Conservation (phyloP, 2,113 vertebrate species). For the Columbina picui region DNA sequence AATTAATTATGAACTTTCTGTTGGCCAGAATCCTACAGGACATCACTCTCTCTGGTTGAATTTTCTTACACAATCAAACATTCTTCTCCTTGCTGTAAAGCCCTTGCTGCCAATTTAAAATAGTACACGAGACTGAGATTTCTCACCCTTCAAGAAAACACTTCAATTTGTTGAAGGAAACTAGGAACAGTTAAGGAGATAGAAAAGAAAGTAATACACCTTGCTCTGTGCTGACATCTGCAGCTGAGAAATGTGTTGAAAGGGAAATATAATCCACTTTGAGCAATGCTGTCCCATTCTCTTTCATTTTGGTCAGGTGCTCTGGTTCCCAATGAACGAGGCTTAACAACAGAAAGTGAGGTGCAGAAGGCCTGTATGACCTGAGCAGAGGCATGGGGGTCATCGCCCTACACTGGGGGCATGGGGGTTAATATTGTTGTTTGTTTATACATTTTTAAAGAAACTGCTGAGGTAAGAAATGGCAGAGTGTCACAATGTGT, state of each 20-base stretch:
- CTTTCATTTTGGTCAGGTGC: neutral
- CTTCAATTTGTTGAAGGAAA: constrained; percentile 25
- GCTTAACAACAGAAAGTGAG: neutral
- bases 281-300: neutral
- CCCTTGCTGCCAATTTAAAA: constrained; percentile 12
- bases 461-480: neutral
- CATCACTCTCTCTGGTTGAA: neutral
- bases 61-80: neutral
- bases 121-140: neutral
- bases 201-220: neutral
- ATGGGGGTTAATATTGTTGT: neutral
- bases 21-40: neutral
- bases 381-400: fast-evolving
- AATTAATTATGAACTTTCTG: neutral
- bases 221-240: neutral
- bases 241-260: neutral
- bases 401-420: neutral
- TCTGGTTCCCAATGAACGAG: neutral
- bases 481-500: neutral
- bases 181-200: neutral
- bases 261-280: neutral
- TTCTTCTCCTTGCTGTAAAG: neutral
- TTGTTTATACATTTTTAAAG: neutral
- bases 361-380: neutral
- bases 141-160: constrained; percentile 29